A percentile compares a stretch with the other conserved stretches of the same genome.
phyloP scores from a whole-genome alignment of 2,113 vertebrate genomes.

The Apus apus region DNA sequence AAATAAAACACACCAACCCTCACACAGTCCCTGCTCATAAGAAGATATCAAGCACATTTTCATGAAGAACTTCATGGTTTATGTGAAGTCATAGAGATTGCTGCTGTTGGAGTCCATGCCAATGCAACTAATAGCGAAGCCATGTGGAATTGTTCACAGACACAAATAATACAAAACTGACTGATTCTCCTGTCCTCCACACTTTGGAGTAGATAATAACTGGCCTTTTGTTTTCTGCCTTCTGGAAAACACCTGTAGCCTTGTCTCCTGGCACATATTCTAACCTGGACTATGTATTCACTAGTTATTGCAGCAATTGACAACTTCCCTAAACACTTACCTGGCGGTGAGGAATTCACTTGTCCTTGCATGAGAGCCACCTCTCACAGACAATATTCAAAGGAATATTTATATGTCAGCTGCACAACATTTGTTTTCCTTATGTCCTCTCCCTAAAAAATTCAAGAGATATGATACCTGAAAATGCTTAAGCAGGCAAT shows the following conservation, averaged over 20 bases:
- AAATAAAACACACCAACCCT: not conserved
- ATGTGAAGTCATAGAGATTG: accelerated
- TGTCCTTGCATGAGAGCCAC: not conserved
- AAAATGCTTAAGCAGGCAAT: not conserved
- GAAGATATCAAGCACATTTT: not conserved
- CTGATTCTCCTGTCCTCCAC: not conserved
- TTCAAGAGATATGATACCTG: not conserved
- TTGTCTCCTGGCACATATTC: not conserved
- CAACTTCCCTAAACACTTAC: constrained; percentile 5
- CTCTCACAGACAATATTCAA: not conserved
- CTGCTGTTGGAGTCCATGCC: not conserved
- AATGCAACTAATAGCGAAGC: not conserved
- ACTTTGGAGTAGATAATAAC: not conserved
- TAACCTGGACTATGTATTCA: not conserved
- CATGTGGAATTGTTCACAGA: not conserved
- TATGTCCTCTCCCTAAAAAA: not conserved
- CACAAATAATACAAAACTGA: not conserved
- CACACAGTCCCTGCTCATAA: not conserved
- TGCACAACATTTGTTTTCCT: not conserved
- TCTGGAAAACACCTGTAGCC: not conserved
- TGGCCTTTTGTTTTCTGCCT: not conserved
- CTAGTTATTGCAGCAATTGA: not conserved
- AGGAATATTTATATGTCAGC: not conserved
- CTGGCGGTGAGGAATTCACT: not conserved
- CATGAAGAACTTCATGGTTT: not conserved